Percentiles rank a stretch among this genome's conserved stretches.
Conservation (phyloP, 92 coral and sea anemone genomes). For the Hydrozoanthus gracilis region DNA sequence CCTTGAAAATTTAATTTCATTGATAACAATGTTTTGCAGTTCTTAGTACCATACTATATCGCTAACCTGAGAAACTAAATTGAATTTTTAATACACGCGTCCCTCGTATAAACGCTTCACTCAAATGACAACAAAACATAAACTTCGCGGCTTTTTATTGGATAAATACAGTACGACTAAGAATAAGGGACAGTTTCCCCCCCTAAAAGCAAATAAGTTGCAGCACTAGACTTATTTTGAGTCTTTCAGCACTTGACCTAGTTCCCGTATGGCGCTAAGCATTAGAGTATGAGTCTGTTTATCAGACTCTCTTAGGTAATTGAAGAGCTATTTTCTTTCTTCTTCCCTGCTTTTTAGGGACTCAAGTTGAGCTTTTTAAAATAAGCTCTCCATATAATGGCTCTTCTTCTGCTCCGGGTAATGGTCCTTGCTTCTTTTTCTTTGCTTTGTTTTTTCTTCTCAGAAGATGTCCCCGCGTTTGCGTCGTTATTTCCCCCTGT, state of each 20-base stretch:
- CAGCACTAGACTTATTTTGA: constrained; percentile 3
- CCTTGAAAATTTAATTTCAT: too few relatives aligned
- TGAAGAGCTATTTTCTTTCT: constrained; percentile 41
- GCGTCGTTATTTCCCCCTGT: not conserved
- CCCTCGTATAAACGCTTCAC: too few relatives aligned
- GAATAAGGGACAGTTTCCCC: not conserved
- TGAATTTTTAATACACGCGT: too few relatives aligned
- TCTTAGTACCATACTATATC: too few relatives aligned
- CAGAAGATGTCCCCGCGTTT: not conserved
- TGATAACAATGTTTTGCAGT: too few relatives aligned
- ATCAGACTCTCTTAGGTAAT: constrained; percentile 48
- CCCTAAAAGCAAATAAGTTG: not conserved
- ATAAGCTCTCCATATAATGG: constrained; percentile 46
- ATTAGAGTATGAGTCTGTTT: constrained; percentile 50
- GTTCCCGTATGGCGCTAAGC: constrained; percentile 45
- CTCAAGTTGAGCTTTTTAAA: constrained; percentile 47
- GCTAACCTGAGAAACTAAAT: too few relatives aligned
- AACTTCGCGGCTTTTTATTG: too few relatives aligned
- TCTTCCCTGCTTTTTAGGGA: constrained; percentile 50
- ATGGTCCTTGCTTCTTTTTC: constrained; percentile 28
- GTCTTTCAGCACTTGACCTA: constrained; percentile 47
- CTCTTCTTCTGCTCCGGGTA: constrained; percentile 36
- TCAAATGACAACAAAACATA: too few relatives aligned
- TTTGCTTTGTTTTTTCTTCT: constrained; percentile 36
- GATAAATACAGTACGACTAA: not conserved